Evolutionary conservation across 2,113 vertebrate species (phyloP).

Genomic region (Vimba vimba): DNA sequence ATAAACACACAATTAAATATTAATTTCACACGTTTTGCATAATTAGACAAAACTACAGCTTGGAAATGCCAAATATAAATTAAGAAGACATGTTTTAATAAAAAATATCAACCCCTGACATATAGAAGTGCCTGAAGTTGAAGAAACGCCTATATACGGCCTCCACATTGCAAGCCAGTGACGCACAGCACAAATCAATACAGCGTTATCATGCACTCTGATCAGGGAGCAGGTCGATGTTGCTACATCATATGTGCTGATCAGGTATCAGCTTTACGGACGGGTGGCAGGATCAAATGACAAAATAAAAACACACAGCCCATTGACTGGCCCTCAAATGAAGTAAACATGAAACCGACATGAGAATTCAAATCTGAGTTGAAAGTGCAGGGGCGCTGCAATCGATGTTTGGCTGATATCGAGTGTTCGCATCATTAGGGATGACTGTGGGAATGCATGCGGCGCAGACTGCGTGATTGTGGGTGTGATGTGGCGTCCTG

Average conservation of each 20-base stretch:
- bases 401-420: slow-evolving; percentile 11
- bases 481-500: slow-evolving; percentile 32
- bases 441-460: slow-evolving; percentile 18
- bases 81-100: background rate
- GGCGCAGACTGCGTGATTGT: slow-evolving; percentile 3
- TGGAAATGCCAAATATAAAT: background rate
- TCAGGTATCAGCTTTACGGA: slow-evolving; percentile 66
- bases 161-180: background rate
- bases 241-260: slow-evolving; percentile 66
- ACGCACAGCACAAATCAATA: slow-evolving; percentile 3
- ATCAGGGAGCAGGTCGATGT: slow-evolving; percentile 61
- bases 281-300: slow-evolving; percentile 73
- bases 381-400: background rate
- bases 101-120: background rate
- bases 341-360: slow-evolving; percentile 65
- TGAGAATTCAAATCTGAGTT: slow-evolving; percentile 1
- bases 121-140: background rate
- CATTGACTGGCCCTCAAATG: slow-evolving; percentile 65
- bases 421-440: slow-evolving; percentile 2
- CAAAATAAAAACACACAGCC: slow-evolving; percentile 69
- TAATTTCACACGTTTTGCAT: background rate
- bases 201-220: slow-evolving; percentile 10
- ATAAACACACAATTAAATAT: background rate
- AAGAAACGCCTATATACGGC: background rate
- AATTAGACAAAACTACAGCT: background rate